A percentile compares a stretch with the other conserved stretches of the same genome.
phyloP scores from a whole-genome alignment of 1,140 invertebrate genomes.

The Hycleus phaleratus region DNA sequence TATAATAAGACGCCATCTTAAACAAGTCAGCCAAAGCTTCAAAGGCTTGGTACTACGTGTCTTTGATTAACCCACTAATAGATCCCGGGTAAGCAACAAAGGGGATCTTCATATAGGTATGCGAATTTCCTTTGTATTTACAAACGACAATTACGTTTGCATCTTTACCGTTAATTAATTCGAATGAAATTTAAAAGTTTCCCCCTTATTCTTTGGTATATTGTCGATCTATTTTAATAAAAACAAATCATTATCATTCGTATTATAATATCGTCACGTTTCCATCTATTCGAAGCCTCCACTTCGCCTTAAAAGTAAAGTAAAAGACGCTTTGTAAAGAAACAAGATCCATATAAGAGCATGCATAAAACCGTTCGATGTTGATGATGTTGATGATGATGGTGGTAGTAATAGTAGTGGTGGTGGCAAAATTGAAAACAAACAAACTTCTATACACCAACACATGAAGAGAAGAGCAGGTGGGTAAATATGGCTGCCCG shows the following conservation, averaged over 20 bases:
- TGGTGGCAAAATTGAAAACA: constrained; percentile 40
- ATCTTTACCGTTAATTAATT: too few relatives aligned
- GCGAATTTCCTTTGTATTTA: too few relatives aligned
- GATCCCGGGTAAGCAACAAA: not conserved
- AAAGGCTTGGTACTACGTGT: constrained; percentile 1
- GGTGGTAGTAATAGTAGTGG: not conserved
- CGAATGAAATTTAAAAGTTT: too few relatives aligned
- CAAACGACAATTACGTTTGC: too few relatives aligned
- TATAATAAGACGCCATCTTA: too few relatives aligned
- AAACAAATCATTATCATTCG: too few relatives aligned
- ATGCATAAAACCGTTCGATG: constrained; percentile 25
- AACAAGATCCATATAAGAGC: constrained; percentile 27
- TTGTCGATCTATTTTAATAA: too few relatives aligned
- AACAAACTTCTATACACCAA: constrained; percentile 32
- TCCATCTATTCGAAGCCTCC: not conserved
- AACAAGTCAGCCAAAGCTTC: not conserved
- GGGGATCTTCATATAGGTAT: not conserved
- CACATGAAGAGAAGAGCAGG: constrained; percentile 32
- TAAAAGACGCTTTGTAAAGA: not conserved
- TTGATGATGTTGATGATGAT: too few relatives aligned
- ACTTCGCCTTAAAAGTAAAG: too few relatives aligned
- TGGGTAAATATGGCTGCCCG: constrained; percentile 42
- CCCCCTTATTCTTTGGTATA: too few relatives aligned
- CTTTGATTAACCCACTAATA: constrained; percentile 4
- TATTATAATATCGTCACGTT: constrained; percentile 3